A percentile compares a stretch with the other conserved stretches of the same genome.
phyloP scores from a whole-genome alignment of 35 echinoderm and acorn worm genomes.

The Acanthaster planci region DNA sequence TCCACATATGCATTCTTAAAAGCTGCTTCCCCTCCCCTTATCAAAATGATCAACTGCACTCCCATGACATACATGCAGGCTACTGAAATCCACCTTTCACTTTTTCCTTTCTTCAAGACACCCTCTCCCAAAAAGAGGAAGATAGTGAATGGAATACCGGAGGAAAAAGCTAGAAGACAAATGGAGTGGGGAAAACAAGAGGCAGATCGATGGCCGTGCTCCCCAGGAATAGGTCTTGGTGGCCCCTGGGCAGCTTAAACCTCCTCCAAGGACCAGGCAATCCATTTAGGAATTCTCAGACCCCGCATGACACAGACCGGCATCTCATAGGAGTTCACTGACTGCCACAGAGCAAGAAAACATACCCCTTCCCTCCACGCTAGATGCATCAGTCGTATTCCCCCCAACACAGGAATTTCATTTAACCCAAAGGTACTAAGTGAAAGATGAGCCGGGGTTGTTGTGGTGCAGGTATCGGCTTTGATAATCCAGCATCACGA shows the following conservation, averaged over 20 bases:
- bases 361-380: neutral
- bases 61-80: no score
- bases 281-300: constrained; percentile 28
- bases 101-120: no score
- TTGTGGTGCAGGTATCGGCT: no score
- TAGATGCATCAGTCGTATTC: no score
- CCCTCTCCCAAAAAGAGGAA: neutral
- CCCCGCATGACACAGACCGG: neutral
- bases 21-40: no score
- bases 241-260: constrained; percentile 9
- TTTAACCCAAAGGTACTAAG: no score
- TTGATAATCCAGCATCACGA: no score
- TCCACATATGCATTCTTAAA: no score
- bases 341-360: neutral
- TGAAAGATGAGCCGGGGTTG: no score
- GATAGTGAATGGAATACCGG: neutral
- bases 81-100: no score
- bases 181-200: neutral
- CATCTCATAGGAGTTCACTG: neutral
- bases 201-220: constrained; percentile 7
- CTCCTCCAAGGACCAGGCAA: neutral
- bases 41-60: no score
- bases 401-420: no score
- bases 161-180: constrained; percentile 17
- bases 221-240: neutral